Evolutionary conservation across 2,797 vertebrate genomes (phyloP).

Genomic region (Eutrigla gurnardus): DNA sequence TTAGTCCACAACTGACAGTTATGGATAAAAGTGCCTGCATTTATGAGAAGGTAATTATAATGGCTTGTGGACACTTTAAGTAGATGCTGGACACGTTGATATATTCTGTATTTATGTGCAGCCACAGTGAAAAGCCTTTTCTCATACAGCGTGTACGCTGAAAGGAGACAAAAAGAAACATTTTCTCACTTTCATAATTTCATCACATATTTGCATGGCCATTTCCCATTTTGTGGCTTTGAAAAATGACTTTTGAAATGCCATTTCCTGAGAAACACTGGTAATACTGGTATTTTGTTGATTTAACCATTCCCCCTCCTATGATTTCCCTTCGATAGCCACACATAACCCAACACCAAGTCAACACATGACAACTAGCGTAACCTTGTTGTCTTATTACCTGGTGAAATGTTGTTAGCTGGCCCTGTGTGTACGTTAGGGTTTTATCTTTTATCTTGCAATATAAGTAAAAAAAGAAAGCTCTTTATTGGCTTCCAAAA

Average conservation of each 20-base stretch:
- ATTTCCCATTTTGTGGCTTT: conserved; percentile 17
- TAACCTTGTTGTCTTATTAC: neutral
- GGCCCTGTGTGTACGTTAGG: neutral
- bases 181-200: conserved; percentile 15
- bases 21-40: neutral
- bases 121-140: neutral
- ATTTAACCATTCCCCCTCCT: neutral
- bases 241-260: neutral
- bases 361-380: neutral
- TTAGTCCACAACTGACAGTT: conserved; percentile 1
- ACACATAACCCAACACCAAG: neutral
- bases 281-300: neutral
- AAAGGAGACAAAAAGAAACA: neutral
- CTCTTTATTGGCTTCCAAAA: conserved; percentile 13
- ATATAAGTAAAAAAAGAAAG: neutral
- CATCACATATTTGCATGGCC: neutral
- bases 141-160: neutral
- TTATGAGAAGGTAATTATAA: neutral
- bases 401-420: neutral
- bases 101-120: neutral
- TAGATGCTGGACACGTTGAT: neutral
- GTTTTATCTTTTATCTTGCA: neutral
- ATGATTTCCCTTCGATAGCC: neutral
- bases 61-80: neutral
- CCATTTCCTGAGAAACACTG: neutral